Conservation (phyloP, 2,888 invertebrate species). For the Meganola albula region DNA sequence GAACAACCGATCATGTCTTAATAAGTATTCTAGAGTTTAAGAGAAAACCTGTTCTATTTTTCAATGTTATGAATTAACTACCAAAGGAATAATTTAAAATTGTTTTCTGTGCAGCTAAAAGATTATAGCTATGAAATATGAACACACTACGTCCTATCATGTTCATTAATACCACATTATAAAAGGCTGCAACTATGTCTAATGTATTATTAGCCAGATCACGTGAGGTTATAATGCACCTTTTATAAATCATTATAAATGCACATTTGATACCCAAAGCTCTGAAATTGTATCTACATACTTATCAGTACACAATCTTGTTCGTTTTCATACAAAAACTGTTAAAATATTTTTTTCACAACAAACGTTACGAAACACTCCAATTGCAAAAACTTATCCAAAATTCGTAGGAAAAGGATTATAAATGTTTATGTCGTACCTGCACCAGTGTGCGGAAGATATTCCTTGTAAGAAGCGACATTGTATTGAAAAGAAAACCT, state of each 20-base stretch:
- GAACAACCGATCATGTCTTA: too few species aligned
- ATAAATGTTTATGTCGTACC: slow-evolving; percentile 39
- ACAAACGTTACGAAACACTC: slow-evolving; percentile 60
- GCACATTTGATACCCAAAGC: slow-evolving; percentile 4
- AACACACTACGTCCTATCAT: too few species aligned
- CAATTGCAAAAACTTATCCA: slow-evolving; percentile 3
- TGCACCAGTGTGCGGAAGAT: slow-evolving; percentile 58
- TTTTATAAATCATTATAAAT: slow-evolving; percentile 5
- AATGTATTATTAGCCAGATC: slow-evolving; percentile 25
- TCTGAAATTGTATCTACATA: too few species aligned
- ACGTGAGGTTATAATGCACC: slow-evolving; percentile 22
- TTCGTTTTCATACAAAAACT: slow-evolving; percentile 7
- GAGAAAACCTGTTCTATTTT: slow-evolving; percentile 4
- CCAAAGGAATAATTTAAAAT: too few species aligned
- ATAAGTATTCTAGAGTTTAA: neutral
- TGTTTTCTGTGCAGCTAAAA: too few species aligned
- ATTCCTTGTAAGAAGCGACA: slow-evolving; percentile 65
- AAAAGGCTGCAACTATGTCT: slow-evolving; percentile 1
- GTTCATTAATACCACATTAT: too few species aligned
- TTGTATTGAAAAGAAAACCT: slow-evolving; percentile 32
- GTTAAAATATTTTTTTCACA: slow-evolving; percentile 12
- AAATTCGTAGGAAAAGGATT: neutral
- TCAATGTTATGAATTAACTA: too few species aligned
- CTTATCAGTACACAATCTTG: slow-evolving; percentile 3
- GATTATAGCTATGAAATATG: too few species aligned